Base-by-base conservation (phyloP, 2,888 invertebrate genomes). In the Spisula subtruncata region DNA sequence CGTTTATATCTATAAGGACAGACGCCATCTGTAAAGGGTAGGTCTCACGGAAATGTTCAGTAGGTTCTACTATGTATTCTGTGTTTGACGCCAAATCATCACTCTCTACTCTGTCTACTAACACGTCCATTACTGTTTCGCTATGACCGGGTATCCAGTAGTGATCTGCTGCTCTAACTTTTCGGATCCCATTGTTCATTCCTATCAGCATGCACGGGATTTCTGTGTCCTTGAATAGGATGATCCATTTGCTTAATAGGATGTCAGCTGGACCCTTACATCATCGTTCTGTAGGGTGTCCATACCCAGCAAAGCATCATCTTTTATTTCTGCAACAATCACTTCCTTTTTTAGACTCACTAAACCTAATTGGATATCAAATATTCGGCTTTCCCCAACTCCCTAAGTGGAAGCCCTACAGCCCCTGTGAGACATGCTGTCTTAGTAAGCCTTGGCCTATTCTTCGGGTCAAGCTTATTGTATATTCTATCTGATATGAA, bases 131-230 rank as follows among this genome's bases (percentile, higher is more conserved):
- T 1, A 87, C 46, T 5, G 25, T 35, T 46, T 87, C 83, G 16
- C 54, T 20, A 20, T 51, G 35, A 1, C 71, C 66, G 6, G 71
- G 87, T 35, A 87, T 87, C 14, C 51, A 25, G n/a, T 35, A 35
- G 32, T 87, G 75, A n/a, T 87, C 83, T 8, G 83, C 83, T 18
- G 51, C 41, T 46, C 66, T 83, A 14, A 87, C 87, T 71, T 83
- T 87, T 51, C 87, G 4, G 0, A 66, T 32, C 54, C 56, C 25
- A 29, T 81, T 32, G 12, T 29, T 29, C 16, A 66, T 60, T 6
- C 86, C 56, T 32, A 86, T 56, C 32, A 81, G 86, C 18, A 81
- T 81, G 54, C 81, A 81, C 54, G 81, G 81, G 10, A 81, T 81
- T 4, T 66, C 66, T 8, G 1, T 0, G 16, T 29, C n/a, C 29